phyloP scores from a whole-genome alignment of 2,113 vertebrate species.

The Mirounga angustirostris region DNA sequence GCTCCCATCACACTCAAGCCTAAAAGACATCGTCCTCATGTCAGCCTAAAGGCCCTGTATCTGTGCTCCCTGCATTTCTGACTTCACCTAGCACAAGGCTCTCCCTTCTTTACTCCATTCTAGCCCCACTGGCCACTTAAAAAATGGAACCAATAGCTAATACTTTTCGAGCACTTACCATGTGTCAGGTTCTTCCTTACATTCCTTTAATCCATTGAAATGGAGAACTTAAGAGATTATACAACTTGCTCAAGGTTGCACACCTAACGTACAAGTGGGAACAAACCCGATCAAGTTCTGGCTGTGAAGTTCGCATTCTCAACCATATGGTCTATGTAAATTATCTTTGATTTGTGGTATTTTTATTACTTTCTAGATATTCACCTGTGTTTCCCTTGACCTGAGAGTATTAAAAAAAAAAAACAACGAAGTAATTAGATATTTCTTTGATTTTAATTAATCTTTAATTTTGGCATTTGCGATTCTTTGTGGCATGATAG shows the following conservation, averaged over 20 bases:
- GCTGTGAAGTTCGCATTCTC: background rate
- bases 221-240: background rate
- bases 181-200: background rate
- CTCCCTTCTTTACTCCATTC: no score
- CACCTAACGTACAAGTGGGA: background rate
- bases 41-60: background rate
- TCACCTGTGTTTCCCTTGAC: background rate
- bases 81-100: background rate
- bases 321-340: background rate
- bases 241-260: background rate
- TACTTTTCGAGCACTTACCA: background rate
- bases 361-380: background rate
- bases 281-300: rapidly evolving
- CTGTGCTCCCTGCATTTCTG: background rate
- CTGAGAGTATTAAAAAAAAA: background rate
- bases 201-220: background rate
- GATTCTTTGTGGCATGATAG: background rate
- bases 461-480: background rate
- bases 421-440: background rate
- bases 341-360: background rate
- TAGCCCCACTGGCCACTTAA: background rate
- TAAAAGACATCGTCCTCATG: no score
- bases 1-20: background rate
- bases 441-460: background rate
- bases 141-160: background rate